Conservation (phyloP, 1,140 invertebrate species). For the Lethocerus indicus region DNA sequence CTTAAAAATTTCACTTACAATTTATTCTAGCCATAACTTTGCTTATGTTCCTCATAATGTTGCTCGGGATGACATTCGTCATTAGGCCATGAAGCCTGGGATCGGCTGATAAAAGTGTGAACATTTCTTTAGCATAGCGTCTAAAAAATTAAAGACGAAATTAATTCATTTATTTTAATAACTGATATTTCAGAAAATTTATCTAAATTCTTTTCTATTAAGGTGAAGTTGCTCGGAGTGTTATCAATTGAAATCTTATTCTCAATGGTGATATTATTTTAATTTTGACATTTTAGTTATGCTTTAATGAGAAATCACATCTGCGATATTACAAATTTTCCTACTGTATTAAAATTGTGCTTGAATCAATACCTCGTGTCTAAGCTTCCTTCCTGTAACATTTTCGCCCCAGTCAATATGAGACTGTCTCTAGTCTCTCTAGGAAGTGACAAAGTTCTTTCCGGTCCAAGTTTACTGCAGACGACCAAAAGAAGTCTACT, state of each 20-base stretch:
- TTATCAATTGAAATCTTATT: neutral
- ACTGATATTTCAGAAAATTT: neutral
- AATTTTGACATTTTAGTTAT: neutral
- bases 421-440: slow-evolving; percentile 66
- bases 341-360: neutral
- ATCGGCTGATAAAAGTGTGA: slow-evolving; percentile 36
- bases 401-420: slow-evolving; percentile 58
- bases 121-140: slow-evolving; percentile 47
- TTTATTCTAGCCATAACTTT: slow-evolving; percentile 34
- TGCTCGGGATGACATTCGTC: slow-evolving; percentile 42
- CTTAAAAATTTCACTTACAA: too few relatives aligned
- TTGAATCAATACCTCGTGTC: slow-evolving; percentile 47
- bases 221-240: neutral
- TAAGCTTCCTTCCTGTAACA: slow-evolving; percentile 69
- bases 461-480: slow-evolving; percentile 49
- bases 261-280: neutral
- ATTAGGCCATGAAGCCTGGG: slow-evolving; percentile 42
- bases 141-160: slow-evolving; percentile 24
- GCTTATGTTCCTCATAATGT: slow-evolving; percentile 42
- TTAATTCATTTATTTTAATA: neutral
- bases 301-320: neutral
- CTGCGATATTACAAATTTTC: neutral
- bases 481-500: slow-evolving; percentile 54
- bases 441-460: slow-evolving; percentile 49
- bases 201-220: neutral